Evolutionary conservation across 2,113 vertebrate genomes (phyloP).

Genomic region (Jacana jacana): DNA sequence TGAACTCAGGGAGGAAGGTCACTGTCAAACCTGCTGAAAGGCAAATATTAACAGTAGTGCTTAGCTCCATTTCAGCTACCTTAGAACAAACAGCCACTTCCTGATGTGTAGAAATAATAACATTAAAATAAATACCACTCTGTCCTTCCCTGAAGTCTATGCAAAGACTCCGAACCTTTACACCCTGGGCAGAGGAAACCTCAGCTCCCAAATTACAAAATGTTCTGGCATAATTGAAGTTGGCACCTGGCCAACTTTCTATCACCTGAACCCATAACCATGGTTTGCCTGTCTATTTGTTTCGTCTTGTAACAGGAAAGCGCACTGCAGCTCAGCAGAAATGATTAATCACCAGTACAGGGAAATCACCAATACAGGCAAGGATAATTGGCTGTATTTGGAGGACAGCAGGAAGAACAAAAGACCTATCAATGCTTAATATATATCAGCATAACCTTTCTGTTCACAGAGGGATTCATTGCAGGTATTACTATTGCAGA

Average conservation of each 20-base stretch:
- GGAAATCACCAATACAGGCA: neutral
- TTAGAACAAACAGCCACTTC: slow-evolving; percentile 50
- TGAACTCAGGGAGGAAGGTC: slow-evolving; percentile 14
- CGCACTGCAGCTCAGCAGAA: neutral
- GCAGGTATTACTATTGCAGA: neutral
- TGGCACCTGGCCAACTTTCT: neutral
- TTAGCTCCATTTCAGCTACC: neutral
- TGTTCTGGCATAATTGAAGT: neutral
- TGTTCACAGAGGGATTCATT: neutral
- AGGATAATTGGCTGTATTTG: neutral
- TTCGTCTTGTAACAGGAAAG: neutral
- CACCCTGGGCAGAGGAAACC: neutral
- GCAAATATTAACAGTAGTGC: slow-evolving; percentile 44
- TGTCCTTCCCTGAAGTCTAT: neutral
- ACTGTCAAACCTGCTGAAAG: neutral
- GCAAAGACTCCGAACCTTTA: neutral
- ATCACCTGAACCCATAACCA: neutral
- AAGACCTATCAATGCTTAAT: neutral
- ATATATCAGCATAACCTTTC: neutral
- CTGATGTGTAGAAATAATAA: slow-evolving; percentile 4
- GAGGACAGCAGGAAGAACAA: neutral
- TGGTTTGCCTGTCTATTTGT: neutral
- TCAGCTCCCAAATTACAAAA: neutral
- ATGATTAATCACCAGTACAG: neutral
- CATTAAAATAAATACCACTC: slow-evolving; percentile 12